Conservation (phyloP, 2,888 invertebrate genomes). For the Lysandra coridon region DNA sequence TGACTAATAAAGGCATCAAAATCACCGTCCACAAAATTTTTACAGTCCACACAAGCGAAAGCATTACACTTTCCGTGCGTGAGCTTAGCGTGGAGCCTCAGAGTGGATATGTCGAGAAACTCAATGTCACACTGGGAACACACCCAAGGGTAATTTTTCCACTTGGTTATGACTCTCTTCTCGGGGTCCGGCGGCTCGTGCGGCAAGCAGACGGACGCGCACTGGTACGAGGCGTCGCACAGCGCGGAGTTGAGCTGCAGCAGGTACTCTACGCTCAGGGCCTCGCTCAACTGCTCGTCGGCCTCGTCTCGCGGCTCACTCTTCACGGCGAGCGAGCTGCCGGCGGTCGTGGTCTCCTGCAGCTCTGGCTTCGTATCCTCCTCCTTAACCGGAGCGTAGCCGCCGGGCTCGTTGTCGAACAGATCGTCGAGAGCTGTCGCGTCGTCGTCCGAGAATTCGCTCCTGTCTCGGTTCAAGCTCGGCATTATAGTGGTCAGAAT, state of each 20-base stretch:
- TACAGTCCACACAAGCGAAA: constrained; percentile 84
- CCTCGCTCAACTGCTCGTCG: constrained; percentile 42
- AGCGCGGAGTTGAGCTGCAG: constrained; percentile 45
- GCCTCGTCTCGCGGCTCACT: constrained; percentile 61
- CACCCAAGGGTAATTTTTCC: constrained; percentile 71
- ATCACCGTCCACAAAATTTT: constrained; percentile 75
- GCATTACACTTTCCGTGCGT: constrained; percentile 83
- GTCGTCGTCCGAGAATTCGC: constrained; percentile 57
- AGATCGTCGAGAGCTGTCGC: constrained; percentile 51
- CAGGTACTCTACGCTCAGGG: constrained; percentile 61
- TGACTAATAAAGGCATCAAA: constrained; percentile 84
- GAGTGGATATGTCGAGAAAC: constrained; percentile 59
- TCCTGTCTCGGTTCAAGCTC: constrained; percentile 45
- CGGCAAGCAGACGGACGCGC: constrained; percentile 57
- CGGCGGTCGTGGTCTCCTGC: constrained; percentile 40
- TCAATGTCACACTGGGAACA: constrained; percentile 67
- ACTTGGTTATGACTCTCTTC: constrained; percentile 53
- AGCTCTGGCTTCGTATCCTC: constrained; percentile 35
- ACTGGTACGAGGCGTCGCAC: constrained; percentile 45
- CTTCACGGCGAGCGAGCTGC: constrained; percentile 51
- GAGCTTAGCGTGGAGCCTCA: constrained; percentile 81
- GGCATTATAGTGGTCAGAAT: constrained; percentile 52
- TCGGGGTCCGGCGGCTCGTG: constrained; percentile 57
- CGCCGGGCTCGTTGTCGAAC: constrained; percentile 38
- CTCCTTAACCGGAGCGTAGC: constrained; percentile 39